Base-by-base conservation (phyloP, 2,113 vertebrate genomes). In the Theristicus caerulescens region DNA sequence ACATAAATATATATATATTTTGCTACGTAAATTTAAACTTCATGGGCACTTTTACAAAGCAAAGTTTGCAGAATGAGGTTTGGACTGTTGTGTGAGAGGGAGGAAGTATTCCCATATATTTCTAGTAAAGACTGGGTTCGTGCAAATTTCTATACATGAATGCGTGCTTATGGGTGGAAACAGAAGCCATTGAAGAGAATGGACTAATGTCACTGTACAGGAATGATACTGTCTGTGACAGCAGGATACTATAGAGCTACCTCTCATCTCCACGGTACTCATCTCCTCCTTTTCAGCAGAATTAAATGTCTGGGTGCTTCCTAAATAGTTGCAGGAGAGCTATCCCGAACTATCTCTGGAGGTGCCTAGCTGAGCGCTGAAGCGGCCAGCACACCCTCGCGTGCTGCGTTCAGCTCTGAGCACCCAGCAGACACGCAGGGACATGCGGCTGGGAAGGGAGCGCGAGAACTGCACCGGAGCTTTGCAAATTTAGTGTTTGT, bases 321-420 rank as follows among this genome's bases (percentile, higher is more conserved):
- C 66, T 29, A 17, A 61, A 24, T 36, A 10, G 24, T 34, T 49
- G 49, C 40, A 62, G 49, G 32, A 25, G 11, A 17, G 36, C 29
- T 58, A 34, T 25, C 27, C 32, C 19, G 2, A 16, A 7, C 32
- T 17, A 4, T 36, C 62, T 36, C 36, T 42, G 8, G 18, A 34
- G 47, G 27, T 32, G 24, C 11, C 25, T 12, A 8, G 51, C 51
- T 21, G 74, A n/a, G 47, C 54, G 3, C 20, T 26, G 46, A 15
- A 6, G 46, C 12, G 34, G 13, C 21, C 69, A n/a, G 2, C 62
- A 26, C 17, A 4, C 14, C 8, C 52, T 5, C 10, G 2, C 2
- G 27, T 12, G 20, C 6, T 57, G n/a, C 4, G 58, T 27, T 16
- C 32, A 8, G 52, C 61, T 49, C 76, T 10, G 16, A 40, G 74